Percentiles rank a stretch among this genome's conserved stretches.
phyloP scores from a whole-genome alignment of 2,888 invertebrate genomes.

The Oeneis ivallda region DNA sequence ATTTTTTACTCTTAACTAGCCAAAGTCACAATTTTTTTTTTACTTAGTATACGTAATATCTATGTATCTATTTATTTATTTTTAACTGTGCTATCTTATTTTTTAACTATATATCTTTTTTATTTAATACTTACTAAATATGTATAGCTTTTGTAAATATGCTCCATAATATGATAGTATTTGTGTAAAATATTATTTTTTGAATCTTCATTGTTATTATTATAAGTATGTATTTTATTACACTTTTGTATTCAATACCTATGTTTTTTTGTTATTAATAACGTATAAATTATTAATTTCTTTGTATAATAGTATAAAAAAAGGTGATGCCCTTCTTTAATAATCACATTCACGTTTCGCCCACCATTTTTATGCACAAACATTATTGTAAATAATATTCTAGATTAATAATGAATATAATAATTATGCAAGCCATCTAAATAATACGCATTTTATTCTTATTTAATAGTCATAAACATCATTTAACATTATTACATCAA shows the following conservation, averaged over 20 bases:
- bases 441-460: slow-evolving; percentile 28
- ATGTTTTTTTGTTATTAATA: slow-evolving; percentile 35
- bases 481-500: neutral
- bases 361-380: slow-evolving; percentile 35
- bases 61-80: neutral
- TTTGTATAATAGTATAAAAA: slow-evolving; percentile 8
- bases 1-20: slow-evolving; percentile 43
- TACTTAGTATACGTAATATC: neutral
- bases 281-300: slow-evolving; percentile 1
- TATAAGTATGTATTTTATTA: slow-evolving; percentile 34
- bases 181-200: slow-evolving; percentile 71
- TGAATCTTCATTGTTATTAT: slow-evolving; percentile 55
- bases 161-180: slow-evolving; percentile 63
- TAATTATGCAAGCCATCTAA: slow-evolving; percentile 24
- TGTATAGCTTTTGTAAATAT: slow-evolving; percentile 73
- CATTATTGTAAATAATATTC: slow-evolving; percentile 3
- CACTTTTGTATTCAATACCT: neutral
- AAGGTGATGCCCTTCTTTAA: slow-evolving; percentile 40
- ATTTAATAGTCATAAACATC: neutral
- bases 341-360: slow-evolving; percentile 31
- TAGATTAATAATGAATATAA: slow-evolving; percentile 14
- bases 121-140: slow-evolving; percentile 44
- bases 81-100: slow-evolving; percentile 33
- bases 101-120: slow-evolving; percentile 49
- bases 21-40: slow-evolving; percentile 37